These are phyloP conservation scores for Platygyra sinensis DNA, from an alignment of 64 coral and sea anemone genomes.

Conservation along the genomic window DNA sequence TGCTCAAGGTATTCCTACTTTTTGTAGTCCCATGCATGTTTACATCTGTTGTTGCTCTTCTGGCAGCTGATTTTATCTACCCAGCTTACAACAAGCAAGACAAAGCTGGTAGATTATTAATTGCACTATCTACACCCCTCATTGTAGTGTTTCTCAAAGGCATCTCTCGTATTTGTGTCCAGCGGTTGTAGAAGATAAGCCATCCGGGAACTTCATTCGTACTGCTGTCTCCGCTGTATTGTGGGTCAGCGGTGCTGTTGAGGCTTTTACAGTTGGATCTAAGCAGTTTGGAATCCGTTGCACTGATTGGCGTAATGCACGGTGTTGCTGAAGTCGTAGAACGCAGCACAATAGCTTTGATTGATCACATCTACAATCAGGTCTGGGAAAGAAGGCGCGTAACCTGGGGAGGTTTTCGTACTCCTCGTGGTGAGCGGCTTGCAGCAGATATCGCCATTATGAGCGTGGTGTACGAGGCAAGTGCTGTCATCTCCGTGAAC, in stretches of 20 bases:
- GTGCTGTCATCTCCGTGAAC: not conserved
- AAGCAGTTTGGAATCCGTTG: not conserved
- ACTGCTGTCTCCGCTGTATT: not conserved
- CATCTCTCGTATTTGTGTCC: not conserved
- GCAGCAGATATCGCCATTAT: not conserved
- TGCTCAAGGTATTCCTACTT: not conserved
- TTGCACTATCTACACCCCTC: not conserved
- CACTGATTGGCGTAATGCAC: conserved; percentile 19
- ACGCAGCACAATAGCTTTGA: not conserved
- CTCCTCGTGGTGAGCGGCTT: conserved; percentile 17
- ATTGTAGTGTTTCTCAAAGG: not conserved
- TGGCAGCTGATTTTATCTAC: not conserved
- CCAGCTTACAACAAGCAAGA: conserved; percentile 18
- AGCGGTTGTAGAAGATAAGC: conserved; percentile 18
- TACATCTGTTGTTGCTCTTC: not conserved
- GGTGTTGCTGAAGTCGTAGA: conserved; percentile 16
- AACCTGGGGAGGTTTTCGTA: conserved; percentile 12
- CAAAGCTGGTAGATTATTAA: not conserved
- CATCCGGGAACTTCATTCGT: conserved; percentile 40
- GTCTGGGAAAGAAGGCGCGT: not conserved
- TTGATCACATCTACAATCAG: conserved; percentile 3
- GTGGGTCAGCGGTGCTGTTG: conserved; percentile 13
- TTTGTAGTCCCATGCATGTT: not conserved
- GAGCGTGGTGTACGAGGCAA: conserved; percentile 24
- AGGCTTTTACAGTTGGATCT: conserved; percentile 23